These are phyloP conservation scores for Antigone vipio DNA, from an alignment of 2,113 vertebrate genomes.

Conservation along the genomic window DNA sequence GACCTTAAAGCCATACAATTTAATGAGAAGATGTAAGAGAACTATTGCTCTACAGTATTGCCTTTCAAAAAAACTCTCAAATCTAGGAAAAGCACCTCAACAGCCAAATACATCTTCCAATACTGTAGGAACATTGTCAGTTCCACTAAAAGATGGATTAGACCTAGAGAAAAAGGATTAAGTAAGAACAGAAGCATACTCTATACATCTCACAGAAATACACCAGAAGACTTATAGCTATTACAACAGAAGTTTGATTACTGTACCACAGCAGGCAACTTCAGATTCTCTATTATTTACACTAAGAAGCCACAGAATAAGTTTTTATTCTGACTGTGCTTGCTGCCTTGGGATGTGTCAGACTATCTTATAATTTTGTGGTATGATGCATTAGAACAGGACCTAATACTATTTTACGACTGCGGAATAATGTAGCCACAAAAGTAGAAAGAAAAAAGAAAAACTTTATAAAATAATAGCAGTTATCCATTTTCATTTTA, in stretches of 20 bases:
- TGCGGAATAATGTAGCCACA: neutral
- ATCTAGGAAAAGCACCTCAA: neutral
- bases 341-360: neutral
- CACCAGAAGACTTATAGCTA: neutral
- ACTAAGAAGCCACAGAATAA: neutral
- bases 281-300: neutral
- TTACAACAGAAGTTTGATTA: slow-evolving; percentile 1
- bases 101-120: neutral
- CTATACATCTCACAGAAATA: neutral
- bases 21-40: neutral
- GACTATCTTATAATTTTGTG: neutral
- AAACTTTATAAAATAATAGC: neutral
- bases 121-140: neutral
- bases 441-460: neutral
- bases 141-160: neutral
- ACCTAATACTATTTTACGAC: neutral
- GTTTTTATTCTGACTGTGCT: neutral
- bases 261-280: neutral
- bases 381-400: neutral
- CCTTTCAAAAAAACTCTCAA: neutral
- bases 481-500: neutral
- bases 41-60: neutral
- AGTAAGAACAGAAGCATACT: neutral
- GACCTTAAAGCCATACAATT: neutral
- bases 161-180: neutral